Evolutionary conservation across 2,888 invertebrate species (phyloP), one percentile per base, ranked within the genome.

Genomic region (Cephus pygmeus): DNA sequence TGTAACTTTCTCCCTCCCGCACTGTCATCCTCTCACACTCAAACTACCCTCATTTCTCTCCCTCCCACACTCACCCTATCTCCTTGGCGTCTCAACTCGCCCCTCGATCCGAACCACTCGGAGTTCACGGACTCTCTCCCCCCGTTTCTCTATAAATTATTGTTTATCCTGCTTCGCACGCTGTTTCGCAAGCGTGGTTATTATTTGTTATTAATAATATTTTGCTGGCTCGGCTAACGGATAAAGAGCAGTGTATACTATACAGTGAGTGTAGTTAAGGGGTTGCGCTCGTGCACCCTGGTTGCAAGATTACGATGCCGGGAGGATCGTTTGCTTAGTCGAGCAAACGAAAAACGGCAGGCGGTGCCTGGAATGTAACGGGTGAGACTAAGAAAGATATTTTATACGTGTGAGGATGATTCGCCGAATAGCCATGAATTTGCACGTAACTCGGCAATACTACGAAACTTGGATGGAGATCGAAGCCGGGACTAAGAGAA

Each of bases 81-180:
- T 71, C 76, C 73, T 68, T 68, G 78, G 77, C 31, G 71, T 34
- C 79, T 85, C 79, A 75, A 81, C 73, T 77, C 79, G 81, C 78
- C 78, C 77, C 75, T 73, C 78, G 77, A 68, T 76, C 74, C 75
- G 79, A 75, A 33, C 75, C 75, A 34, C 73, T 77, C 71, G 56
- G 9, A 56, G 56, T 56, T 56, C 56, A 23, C 56, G 56, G 56
- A 56, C 9, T 56, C 56, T 56, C 56, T 23, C 23, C 56, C 40
- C 40, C 56, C 56, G 76, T 78, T 82, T 69, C 71, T 69, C 78
- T 80, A 86, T 84, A 84, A 86, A 84, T 85, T 85, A 86, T 87
- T 83, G 85, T 84, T 87, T 85, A 81, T 79, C 78, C 78, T 75
- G 71, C 56, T 71, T 75, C 75, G 79, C 80, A 77, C 75, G 75